A percentile compares a stretch with the other conserved stretches of the same genome.
These are phyloP conservation scores for Stenchaetothrips biformis DNA, from an alignment of 2,888 invertebrate genomes.

Conservation along the genomic window DNA sequence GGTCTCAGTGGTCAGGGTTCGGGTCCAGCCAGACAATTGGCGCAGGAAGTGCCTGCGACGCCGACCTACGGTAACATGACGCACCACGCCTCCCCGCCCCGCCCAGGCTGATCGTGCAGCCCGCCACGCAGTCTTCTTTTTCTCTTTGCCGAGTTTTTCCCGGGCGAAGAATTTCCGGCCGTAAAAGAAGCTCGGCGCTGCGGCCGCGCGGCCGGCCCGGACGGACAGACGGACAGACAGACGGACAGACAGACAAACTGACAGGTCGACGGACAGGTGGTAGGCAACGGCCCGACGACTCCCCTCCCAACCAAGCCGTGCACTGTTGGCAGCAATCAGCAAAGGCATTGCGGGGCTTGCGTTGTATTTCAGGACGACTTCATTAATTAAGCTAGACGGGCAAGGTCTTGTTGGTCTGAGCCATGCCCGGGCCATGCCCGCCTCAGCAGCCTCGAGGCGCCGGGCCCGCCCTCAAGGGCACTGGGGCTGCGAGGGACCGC, in stretches of 20 bases:
- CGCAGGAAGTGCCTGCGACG: constrained; percentile 39
- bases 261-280: not conserved
- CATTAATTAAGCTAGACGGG: too few species aligned
- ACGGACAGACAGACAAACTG: not conserved
- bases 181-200: constrained; percentile 12
- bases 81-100: not conserved
- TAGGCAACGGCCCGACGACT: not conserved
- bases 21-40: not conserved
- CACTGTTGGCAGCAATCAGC: too few species aligned
- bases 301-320: too few species aligned
- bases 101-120: not conserved
- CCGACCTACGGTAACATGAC: constrained; percentile 30
- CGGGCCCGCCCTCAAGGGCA: too few species aligned
- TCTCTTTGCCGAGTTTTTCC: not conserved
- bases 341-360: too few species aligned
- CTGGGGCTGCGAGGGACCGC: not conserved
- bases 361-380: too few species aligned
- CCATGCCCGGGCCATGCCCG: too few species aligned
- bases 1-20: too few species aligned
- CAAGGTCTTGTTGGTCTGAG: too few species aligned
- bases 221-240: not conserved
- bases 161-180: not conserved
- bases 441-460: too few species aligned
- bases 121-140: not conserved
- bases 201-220: not conserved